phyloP scores from a whole-genome alignment of 2,797 vertebrate genomes.

The Xiphophorus birchmanni region DNA sequence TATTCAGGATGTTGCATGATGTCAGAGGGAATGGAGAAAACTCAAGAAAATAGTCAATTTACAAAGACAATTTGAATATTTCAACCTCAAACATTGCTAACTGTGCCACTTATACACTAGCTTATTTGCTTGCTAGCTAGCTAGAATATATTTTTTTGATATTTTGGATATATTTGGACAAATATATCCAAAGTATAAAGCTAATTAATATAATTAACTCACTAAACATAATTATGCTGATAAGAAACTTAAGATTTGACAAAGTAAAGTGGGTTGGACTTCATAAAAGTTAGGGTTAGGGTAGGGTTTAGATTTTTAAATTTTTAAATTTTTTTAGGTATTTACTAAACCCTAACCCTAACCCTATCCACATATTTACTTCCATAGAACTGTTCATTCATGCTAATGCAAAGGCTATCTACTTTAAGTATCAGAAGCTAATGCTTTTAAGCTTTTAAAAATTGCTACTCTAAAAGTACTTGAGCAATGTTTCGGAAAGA shows the following conservation, averaged over 20 bases:
- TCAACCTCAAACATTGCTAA: neutral
- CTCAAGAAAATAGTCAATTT: neutral
- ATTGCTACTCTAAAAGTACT: neutral
- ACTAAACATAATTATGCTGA: neutral
- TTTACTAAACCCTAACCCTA: no score
- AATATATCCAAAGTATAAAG: neutral
- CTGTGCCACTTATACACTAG: no score
- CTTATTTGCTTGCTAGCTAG: neutral
- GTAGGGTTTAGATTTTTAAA: no score
- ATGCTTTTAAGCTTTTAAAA: neutral
- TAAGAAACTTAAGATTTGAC: neutral
- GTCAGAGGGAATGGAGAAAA: neutral
- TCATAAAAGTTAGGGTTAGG: no score
- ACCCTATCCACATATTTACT: no score
- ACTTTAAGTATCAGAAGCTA: neutral
- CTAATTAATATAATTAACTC: neutral
- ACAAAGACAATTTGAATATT: neutral
- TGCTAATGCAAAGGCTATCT: neutral
- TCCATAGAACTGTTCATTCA: neutral
- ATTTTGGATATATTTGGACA: no score
- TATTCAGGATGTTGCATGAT: slow-evolving; percentile 16
- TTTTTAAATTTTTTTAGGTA: no score
- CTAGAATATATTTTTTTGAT: no score
- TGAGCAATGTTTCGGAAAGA: neutral
- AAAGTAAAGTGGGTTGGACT: neutral